phyloP scores from a whole-genome alignment of 2,888 invertebrate genomes.

The Teleogryllus oceanicus region DNA sequence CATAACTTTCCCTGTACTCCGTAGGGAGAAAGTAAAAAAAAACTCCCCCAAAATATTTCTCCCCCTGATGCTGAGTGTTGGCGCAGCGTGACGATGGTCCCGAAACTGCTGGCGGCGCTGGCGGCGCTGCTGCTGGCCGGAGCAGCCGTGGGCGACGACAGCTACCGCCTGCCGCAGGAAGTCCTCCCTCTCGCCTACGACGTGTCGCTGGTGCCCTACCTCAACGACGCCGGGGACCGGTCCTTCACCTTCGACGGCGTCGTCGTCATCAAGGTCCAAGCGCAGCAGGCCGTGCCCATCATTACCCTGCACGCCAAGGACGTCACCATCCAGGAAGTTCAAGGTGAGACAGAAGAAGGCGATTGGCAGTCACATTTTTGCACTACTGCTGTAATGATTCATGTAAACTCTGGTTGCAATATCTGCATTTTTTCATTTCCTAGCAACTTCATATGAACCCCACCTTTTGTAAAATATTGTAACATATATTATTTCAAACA shows the following conservation, averaged over 20 bases:
- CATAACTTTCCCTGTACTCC: no score
- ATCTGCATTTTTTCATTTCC: no score
- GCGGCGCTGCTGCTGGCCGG: neutral
- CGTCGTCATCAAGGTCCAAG: conserved; percentile 18
- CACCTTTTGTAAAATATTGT: no score
- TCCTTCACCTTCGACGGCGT: conserved; percentile 20
- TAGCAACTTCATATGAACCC: no score
- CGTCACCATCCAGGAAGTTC: neutral
- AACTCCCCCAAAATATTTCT: no score
- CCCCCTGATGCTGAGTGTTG: no score
- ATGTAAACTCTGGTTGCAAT: no score
- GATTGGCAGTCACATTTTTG: no score
- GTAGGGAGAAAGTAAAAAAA: no score
- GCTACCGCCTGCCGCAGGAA: neutral
- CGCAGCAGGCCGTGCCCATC: neutral
- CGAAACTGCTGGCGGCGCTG: neutral
- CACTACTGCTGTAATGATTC: no score
- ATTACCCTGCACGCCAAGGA: conserved; percentile 27
- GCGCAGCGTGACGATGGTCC: neutral
- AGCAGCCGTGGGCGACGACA: neutral
- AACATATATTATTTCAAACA: no score
- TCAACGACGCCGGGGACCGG: neutral
- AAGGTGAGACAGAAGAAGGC: neutral
- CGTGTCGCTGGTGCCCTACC: neutral
- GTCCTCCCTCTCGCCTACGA: neutral